Conservation (phyloP, 2,113 vertebrate species). For the Cyprinus carpio region DNA sequence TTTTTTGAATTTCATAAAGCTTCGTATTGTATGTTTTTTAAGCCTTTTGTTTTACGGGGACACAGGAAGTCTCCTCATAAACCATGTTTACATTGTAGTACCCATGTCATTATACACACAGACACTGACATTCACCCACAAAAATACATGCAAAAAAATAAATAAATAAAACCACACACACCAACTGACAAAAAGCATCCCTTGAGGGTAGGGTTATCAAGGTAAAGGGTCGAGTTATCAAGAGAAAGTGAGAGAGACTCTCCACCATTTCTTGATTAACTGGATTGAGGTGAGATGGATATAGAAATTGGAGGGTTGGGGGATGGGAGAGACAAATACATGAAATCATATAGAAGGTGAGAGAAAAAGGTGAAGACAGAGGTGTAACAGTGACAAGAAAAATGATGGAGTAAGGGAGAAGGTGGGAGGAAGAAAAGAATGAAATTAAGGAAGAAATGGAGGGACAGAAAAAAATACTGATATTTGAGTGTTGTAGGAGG, state of each 20-base stretch:
- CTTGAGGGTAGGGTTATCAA: background rate
- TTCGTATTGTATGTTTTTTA: no score
- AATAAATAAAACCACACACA: background rate
- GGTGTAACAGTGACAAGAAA: background rate
- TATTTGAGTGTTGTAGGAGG: constrained; percentile 49
- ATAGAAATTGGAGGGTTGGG: constrained; percentile 9
- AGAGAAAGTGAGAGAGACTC: background rate
- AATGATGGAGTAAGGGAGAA: constrained; percentile 14
- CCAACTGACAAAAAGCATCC: background rate
- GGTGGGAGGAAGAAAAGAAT: constrained; percentile 37
- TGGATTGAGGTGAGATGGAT: constrained; percentile 14
- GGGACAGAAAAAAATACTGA: constrained; percentile 15
- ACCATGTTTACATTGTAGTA: no score
- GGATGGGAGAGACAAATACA: background rate
- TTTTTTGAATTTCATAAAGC: no score
- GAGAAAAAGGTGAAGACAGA: constrained; percentile 25
- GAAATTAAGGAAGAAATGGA: constrained; percentile 38
- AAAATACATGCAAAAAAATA: background rate
- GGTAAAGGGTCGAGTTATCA: background rate
- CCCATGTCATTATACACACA: no score
- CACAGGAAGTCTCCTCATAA: no score
- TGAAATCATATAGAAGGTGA: constrained; percentile 8
- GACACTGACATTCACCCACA: background rate
- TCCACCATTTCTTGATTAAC: background rate
- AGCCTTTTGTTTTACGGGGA: no score